Evolutionary conservation across 2,113 vertebrate genomes (phyloP).

Genomic region (Malurus alboscapulatus): DNA sequence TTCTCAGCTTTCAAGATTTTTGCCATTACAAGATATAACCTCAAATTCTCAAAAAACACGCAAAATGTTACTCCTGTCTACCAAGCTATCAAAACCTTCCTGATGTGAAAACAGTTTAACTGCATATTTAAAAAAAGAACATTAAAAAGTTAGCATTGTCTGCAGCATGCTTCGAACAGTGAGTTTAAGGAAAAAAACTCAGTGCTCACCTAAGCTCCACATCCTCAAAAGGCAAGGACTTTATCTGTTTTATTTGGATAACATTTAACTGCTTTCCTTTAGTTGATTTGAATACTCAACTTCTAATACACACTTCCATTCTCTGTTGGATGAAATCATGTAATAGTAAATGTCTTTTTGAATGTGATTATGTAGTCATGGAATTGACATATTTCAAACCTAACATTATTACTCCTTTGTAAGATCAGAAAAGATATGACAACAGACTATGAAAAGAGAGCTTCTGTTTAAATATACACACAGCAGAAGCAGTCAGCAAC

Average conservation of each 20-base stretch:
- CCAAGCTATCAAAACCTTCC: not conserved
- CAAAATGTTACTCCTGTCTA: not conserved
- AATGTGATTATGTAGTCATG: not conserved
- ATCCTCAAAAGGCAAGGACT: not conserved
- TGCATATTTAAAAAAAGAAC: not conserved
- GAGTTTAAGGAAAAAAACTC: not conserved
- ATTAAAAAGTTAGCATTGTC: not conserved
- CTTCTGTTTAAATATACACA: slow-evolving; percentile 28
- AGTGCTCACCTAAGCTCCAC: not conserved
- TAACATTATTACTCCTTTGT: not conserved
- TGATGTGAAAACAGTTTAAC: not conserved
- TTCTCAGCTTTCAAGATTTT: not conserved
- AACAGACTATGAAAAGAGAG: not conserved
- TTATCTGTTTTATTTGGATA: not conserved
- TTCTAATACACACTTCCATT: not conserved
- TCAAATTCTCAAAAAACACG: not conserved
- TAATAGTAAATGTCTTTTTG: not conserved
- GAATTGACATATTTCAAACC: slow-evolving; percentile 4
- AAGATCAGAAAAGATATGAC: not conserved
- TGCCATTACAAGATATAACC: not conserved
- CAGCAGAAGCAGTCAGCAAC: not conserved
- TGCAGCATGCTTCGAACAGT: not conserved
- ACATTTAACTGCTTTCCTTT: not conserved
- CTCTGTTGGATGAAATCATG: not conserved
- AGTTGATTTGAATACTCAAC: not conserved